These are phyloP conservation scores for Danionella dracula DNA, from an alignment of 2,797 vertebrate genomes.

Conservation along the genomic window DNA sequence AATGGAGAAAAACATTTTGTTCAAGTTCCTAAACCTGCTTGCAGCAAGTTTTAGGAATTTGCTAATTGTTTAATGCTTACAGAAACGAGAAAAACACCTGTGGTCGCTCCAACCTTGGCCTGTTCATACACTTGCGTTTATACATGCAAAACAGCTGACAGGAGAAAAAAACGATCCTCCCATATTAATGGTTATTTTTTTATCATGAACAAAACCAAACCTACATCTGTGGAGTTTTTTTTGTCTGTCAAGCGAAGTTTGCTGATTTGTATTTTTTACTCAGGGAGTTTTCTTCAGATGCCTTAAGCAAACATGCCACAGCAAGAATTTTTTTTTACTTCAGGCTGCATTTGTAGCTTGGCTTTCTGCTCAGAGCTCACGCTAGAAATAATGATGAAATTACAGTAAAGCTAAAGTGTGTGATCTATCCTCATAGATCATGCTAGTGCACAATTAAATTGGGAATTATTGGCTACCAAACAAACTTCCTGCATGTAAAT, in stretches of 20 bases:
- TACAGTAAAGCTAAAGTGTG: too few relatives aligned
- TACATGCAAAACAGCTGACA: neutral
- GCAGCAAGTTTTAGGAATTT: too few relatives aligned
- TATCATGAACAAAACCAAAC: neutral
- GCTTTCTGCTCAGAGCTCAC: too few relatives aligned
- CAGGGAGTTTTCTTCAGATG: neutral
- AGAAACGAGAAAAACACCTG: neutral
- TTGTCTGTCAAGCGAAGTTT: neutral
- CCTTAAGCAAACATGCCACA: neutral
- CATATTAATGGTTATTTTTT: neutral
- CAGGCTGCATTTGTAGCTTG: neutral
- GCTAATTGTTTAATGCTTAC: neutral
- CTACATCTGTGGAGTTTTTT: neutral
- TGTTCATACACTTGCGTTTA: neutral
- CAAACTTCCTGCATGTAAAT: neutral
- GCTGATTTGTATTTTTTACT: neutral
- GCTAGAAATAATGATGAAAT: too few relatives aligned
- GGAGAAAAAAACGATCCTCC: neutral
- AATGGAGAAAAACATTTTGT: too few relatives aligned
- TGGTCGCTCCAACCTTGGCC: neutral
- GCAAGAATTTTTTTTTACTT: neutral
- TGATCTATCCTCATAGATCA: neutral
- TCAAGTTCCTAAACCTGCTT: too few relatives aligned
- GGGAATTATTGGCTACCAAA: neutral
- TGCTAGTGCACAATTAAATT: too few relatives aligned